A percentile compares a stretch with the other conserved stretches of the same genome.
These are phyloP conservation scores for Motacilla alba DNA, from an alignment of 2,113 vertebrate species.

Conservation along the genomic window DNA sequence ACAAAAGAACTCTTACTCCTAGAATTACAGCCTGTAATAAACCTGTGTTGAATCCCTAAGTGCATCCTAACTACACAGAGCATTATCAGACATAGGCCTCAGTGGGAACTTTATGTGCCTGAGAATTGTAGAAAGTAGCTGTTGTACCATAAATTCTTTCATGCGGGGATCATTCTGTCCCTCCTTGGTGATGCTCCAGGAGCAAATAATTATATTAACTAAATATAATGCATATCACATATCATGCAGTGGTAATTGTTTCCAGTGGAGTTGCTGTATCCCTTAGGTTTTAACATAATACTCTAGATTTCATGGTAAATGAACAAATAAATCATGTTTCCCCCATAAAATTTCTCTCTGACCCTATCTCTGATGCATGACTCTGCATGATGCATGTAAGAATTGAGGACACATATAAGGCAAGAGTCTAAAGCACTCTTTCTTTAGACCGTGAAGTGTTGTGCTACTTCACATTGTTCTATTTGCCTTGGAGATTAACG, in stretches of 20 bases:
- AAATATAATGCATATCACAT: slow-evolving; percentile 12
- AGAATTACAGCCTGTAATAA: slow-evolving; percentile 49
- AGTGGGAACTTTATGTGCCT: slow-evolving; percentile 27
- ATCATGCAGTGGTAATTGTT: not conserved
- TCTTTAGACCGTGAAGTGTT: not conserved
- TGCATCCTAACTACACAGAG: not conserved
- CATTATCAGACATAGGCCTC: not conserved
- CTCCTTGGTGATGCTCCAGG: slow-evolving; percentile 12
- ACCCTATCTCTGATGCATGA: not conserved
- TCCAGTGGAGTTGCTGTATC: slow-evolving; percentile 13
- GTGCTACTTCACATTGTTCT: not conserved
- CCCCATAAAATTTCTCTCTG: not conserved
- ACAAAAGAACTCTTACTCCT: not conserved
- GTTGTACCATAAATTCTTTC: slow-evolving; percentile 38
- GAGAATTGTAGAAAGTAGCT: not conserved
- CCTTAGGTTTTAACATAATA: slow-evolving; percentile 21
- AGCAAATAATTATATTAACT: slow-evolving; percentile 46
- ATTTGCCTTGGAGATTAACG: not conserved
- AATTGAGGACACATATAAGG: not conserved
- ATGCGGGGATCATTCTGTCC: not conserved
- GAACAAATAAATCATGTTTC: slow-evolving; percentile 25
- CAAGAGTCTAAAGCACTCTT: not conserved
- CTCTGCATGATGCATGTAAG: not conserved
- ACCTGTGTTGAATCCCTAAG: not conserved
- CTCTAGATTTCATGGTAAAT: slow-evolving; percentile 41